Base-by-base conservation (phyloP, 2,888 invertebrate genomes). In the Acholoe squamosa region DNA sequence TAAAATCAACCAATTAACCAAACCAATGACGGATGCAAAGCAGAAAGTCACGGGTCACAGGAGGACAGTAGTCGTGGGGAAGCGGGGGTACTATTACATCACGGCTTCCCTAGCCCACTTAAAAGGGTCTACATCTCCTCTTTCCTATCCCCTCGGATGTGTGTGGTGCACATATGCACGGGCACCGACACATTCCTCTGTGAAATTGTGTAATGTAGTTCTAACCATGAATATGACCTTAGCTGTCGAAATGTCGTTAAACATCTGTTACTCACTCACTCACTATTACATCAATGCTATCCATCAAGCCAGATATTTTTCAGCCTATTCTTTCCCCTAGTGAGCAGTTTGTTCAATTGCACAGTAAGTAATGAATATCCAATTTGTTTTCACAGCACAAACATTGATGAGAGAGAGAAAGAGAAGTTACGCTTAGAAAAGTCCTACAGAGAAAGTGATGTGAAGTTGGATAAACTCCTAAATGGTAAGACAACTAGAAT, bases 391-490 rank as follows among this genome's bases (percentile, higher is more conserved):
- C 76, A 7, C 80, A 93, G 92, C 89, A 91, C 90, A n/a, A 91
- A 92, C 91, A 86, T 90, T 7, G 76, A 90, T 10, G 90, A 92
- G 56, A 52, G 93, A 54, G 92, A 93, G 52, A 91, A 92, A 51
- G 92, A 93, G 96, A 98, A 99, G 94, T 97, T 98, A 0, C 98
- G 98, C 95, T 97, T 99, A 89, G 99, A 99, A 96, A 98, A 98
- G 93, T 99, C 99, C 94, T 99, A 98, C 95, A 98, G 98, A 95
- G 97, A 98, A 94, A 98, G 99, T 95, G 99, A 99, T 96, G 97
- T 97, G 91, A 97, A 97, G 93, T 96, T 99, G 0, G 98, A 99
- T 95, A 98, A 98, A 95, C 96, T 99, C 80, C 98, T 99, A 10
- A 97, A 98, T 12, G 95, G 96, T 96, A 93, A 91, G 89, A 52